phyloP scores from a whole-genome alignment of 2,113 vertebrate species.

The Cololabis saira region DNA sequence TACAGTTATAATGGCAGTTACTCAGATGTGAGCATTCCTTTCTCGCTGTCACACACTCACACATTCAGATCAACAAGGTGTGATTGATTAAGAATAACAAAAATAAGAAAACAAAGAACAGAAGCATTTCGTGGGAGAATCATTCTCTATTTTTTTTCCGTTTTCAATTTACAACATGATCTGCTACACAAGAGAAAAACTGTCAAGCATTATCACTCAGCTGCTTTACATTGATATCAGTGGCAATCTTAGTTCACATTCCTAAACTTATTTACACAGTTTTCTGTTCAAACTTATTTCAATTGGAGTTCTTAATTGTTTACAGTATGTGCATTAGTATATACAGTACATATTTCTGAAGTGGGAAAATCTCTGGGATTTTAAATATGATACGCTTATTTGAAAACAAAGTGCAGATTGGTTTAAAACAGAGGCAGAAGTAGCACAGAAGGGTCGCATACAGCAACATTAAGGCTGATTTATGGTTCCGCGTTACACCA shows the following conservation, averaged over 20 bases:
- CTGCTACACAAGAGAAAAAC: slow-evolving; percentile 33
- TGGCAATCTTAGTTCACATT: slow-evolving; percentile 3
- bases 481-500: too few relatives aligned
- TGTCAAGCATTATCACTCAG: slow-evolving; percentile 22
- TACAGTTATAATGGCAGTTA: background rate
- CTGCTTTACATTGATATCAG: slow-evolving; percentile 23
- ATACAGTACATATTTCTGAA: slow-evolving; percentile 52
- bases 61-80: background rate
- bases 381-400: background rate
- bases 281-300: slow-evolving; percentile 17
- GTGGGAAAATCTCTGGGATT: slow-evolving; percentile 5
- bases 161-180: slow-evolving; percentile 45
- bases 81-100: background rate
- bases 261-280: slow-evolving; percentile 51
- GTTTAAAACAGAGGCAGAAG: slow-evolving; percentile 23
- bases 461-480: slow-evolving; percentile 20
- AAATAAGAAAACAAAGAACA: slow-evolving; percentile 20
- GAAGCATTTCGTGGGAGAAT: slow-evolving; percentile 19
- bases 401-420: background rate
- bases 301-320: slow-evolving; percentile 42
- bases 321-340: slow-evolving; percentile 69
- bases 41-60: background rate
- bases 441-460: slow-evolving; percentile 16
- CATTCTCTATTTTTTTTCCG: slow-evolving; percentile 50
- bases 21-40: background rate